Evolutionary conservation across 1,140 invertebrate genomes (phyloP).

Genomic region (Drosophila aff.): DNA sequence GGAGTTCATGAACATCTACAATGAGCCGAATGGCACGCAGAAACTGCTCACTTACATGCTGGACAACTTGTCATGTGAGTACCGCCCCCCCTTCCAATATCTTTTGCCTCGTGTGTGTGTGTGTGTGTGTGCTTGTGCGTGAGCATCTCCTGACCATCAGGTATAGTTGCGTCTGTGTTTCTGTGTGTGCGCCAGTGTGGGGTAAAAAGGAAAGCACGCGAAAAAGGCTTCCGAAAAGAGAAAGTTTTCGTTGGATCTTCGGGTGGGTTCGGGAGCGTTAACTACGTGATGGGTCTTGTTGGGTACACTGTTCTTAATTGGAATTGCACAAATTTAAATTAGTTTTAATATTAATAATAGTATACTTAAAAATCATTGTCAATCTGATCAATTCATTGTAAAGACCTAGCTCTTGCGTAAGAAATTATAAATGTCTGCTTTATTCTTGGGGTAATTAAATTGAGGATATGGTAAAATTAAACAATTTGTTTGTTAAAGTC

Average conservation of each 20-base stretch:
- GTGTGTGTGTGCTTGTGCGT: slow-evolving; percentile 16
- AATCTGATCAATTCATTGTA: background rate
- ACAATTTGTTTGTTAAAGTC: background rate
- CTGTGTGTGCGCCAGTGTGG: slow-evolving; percentile 28
- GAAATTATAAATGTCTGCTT: background rate
- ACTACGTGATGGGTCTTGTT: slow-evolving; percentile 3
- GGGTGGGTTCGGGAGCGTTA: slow-evolving; percentile 7
- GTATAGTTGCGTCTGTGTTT: background rate
- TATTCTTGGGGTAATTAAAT: no score
- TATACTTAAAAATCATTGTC: background rate
- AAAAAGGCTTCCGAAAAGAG: slow-evolving; percentile 76
- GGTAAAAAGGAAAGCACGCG: slow-evolving; percentile 69
- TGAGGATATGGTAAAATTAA: background rate
- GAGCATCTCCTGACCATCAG: slow-evolving; percentile 46
- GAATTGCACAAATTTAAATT: background rate
- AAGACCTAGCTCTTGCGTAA: background rate
- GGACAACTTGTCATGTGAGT: slow-evolving; percentile 96
- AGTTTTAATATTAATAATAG: background rate
- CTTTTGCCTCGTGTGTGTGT: slow-evolving; percentile 3
- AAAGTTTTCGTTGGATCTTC: slow-evolving; percentile 55
- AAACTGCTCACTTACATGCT: slow-evolving; percentile 97
- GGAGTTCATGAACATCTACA: slow-evolving; percentile 96
- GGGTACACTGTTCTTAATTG: background rate
- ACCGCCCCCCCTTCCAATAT: slow-evolving; percentile 23
- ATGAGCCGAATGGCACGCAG: slow-evolving; percentile 96